Conservation (phyloP, 2,888 invertebrate species). For the Leptogaster cylindrica region DNA sequence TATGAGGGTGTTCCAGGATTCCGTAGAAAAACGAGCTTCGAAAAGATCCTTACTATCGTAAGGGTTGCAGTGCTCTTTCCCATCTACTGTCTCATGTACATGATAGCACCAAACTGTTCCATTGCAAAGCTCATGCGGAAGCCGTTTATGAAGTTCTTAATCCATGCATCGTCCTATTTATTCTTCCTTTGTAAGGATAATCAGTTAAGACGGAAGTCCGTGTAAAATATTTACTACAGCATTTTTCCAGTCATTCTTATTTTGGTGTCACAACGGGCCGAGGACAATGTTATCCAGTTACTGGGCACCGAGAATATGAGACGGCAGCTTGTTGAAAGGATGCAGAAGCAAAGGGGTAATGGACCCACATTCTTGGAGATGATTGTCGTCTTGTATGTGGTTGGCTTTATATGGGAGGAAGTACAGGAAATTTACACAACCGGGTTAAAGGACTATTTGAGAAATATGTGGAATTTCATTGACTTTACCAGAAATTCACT, state of each 20-base stretch:
- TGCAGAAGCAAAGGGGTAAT: slow-evolving; percentile 79
- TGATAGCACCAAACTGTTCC: slow-evolving; percentile 80
- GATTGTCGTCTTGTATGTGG: slow-evolving; percentile 81
- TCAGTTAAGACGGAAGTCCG: too few relatives aligned
- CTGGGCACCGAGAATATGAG: slow-evolving; percentile 76
- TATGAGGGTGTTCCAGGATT: slow-evolving; percentile 96
- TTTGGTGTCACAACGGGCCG: slow-evolving; percentile 89
- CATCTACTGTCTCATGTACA: slow-evolving; percentile 82
- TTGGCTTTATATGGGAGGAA: slow-evolving; percentile 92
- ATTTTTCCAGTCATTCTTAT: slow-evolving; percentile 80
- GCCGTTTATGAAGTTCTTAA: slow-evolving; percentile 96
- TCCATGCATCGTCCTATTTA: slow-evolving; percentile 91
- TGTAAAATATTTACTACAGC: background rate
- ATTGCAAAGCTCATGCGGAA: slow-evolving; percentile 85
- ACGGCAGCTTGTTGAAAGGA: slow-evolving; percentile 67
- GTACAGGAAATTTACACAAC: slow-evolving; percentile 87
- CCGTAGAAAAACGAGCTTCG: slow-evolving; percentile 76
- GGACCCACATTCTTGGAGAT: slow-evolving; percentile 84
- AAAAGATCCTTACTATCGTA: slow-evolving; percentile 76
- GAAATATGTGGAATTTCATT: slow-evolving; percentile 96
- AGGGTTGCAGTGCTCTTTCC: slow-evolving; percentile 86
- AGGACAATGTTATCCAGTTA: slow-evolving; percentile 74
- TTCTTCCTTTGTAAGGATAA: slow-evolving; percentile 84
- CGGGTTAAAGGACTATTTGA: slow-evolving; percentile 84
- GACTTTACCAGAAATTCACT: slow-evolving; percentile 90